Conservation (phyloP, 2,113 vertebrate genomes). For the Opisthocomus hoazin region DNA sequence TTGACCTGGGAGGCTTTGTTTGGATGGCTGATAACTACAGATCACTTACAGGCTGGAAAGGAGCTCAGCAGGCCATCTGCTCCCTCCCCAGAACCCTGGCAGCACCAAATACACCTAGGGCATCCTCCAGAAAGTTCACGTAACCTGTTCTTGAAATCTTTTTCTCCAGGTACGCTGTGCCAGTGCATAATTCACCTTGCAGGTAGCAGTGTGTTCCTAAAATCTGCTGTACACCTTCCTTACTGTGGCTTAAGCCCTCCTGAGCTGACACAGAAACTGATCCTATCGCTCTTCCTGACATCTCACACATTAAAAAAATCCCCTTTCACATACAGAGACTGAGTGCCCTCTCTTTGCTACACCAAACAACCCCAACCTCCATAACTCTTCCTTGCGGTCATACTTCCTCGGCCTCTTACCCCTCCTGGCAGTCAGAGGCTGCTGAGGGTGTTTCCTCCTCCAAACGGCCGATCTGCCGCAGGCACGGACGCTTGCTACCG, state of each 20-base stretch:
- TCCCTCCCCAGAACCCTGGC: neutral
- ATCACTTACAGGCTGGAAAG: neutral
- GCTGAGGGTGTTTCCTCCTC: neutral
- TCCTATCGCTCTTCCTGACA: neutral
- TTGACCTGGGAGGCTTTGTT: neutral
- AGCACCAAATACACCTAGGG: neutral
- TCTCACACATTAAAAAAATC: neutral
- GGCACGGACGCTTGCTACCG: neutral
- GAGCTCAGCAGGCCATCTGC: neutral
- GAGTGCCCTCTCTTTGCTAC: neutral
- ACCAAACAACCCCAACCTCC: neutral
- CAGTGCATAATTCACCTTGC: neutral
- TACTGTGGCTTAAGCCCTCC: neutral
- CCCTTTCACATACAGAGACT: neutral
- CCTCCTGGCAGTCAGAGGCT: neutral
- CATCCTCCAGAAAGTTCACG: neutral
- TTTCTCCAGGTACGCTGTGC: neutral
- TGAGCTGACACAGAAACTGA: neutral
- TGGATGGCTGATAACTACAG: neutral
- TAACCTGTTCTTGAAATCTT: neutral
- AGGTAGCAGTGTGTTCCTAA: neutral
- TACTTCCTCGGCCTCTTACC: neutral
- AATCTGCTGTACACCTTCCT: neutral
- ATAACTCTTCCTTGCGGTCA: neutral
- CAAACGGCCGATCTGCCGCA: accelerated